Conservation (phyloP, 2,113 vertebrate genomes). For the Seriola quinqueradiata region DNA sequence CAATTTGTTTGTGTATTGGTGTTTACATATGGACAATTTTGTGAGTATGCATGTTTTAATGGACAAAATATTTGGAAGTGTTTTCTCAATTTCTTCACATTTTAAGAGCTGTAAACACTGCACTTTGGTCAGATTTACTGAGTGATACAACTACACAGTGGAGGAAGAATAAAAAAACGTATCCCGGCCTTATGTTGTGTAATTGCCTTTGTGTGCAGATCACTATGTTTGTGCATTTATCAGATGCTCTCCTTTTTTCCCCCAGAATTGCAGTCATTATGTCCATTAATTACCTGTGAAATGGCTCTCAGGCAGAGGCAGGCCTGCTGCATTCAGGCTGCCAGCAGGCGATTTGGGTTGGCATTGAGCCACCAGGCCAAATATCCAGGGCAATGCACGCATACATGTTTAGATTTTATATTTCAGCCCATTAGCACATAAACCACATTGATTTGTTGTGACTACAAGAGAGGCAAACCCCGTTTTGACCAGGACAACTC, state of each 20-base stretch:
- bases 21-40: slow-evolving; percentile 1
- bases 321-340: slow-evolving; percentile 51
- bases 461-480: slow-evolving; percentile 3
- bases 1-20: not conserved
- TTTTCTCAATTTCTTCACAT: not conserved
- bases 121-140: not conserved
- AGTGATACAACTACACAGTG: not conserved
- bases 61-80: not conserved
- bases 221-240: slow-evolving; percentile 44
- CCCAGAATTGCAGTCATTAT: slow-evolving; percentile 78
- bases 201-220: slow-evolving; percentile 40
- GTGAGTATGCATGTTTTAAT: not conserved
- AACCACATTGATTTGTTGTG: slow-evolving; percentile 25
- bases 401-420: slow-evolving; percentile 42
- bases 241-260: slow-evolving; percentile 17
- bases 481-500: not conserved
- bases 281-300: slow-evolving; percentile 86
- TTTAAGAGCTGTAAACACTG: slow-evolving; percentile 8
- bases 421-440: slow-evolving; percentile 38
- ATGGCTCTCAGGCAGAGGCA: slow-evolving; percentile 72
- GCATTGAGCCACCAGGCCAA: slow-evolving; percentile 50
- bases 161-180: not conserved
- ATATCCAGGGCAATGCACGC: slow-evolving; percentile 36
- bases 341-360: slow-evolving; percentile 65
- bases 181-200: not conserved